phyloP scores from a whole-genome alignment of 1,140 invertebrate species.

The Pachyrhynchus sulphureomaculatus region DNA sequence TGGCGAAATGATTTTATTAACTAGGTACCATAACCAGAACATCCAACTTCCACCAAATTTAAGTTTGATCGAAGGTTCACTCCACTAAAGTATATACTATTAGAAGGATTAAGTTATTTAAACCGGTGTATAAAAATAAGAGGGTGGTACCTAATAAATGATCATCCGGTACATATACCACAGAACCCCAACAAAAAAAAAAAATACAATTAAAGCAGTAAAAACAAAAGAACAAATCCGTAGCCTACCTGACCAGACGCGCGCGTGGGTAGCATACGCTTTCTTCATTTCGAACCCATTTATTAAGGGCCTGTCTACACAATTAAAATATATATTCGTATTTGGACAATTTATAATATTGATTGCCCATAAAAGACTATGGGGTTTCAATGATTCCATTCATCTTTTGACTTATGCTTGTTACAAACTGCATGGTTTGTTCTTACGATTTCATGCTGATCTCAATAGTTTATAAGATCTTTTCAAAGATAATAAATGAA shows the following conservation, averaged over 20 bases:
- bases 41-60: too few species aligned
- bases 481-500: too few species aligned
- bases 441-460: background rate
- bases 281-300: constrained; percentile 43
- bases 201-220: constrained; percentile 3
- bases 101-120: too few species aligned
- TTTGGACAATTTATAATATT: constrained; percentile 52
- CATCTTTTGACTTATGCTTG: constrained; percentile 35
- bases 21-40: too few species aligned
- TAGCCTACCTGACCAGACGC: constrained; percentile 36
- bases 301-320: constrained; percentile 51
- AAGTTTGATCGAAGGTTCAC: too few species aligned
- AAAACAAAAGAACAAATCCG: constrained; percentile 25
- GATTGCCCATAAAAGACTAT: constrained; percentile 48
- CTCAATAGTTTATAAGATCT: too few species aligned
- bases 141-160: too few species aligned
- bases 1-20: too few species aligned
- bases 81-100: too few species aligned
- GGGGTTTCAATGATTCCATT: constrained; percentile 42
- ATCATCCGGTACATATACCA: too few species aligned
- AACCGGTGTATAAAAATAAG: too few species aligned
- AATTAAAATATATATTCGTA: constrained; percentile 54
- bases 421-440: constrained; percentile 10
- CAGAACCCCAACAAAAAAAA: too few species aligned
- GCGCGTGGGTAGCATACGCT: constrained; percentile 45